These are phyloP conservation scores for Phymanthus crucifer DNA, from an alignment of 92 coral and sea anemone species.

Conservation along the genomic window DNA sequence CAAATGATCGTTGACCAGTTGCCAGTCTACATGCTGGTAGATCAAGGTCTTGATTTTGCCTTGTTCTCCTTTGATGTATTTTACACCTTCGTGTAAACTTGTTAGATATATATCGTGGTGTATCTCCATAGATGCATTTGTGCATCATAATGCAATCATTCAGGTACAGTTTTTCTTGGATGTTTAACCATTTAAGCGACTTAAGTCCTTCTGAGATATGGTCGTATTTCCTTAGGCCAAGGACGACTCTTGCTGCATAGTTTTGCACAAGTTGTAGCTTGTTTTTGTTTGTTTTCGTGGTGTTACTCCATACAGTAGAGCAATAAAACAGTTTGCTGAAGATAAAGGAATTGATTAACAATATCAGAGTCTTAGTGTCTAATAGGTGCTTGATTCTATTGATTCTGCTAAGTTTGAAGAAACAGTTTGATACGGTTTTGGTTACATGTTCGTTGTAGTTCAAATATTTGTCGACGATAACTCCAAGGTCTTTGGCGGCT, in stretches of 20 bases:
- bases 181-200: constrained; percentile 20
- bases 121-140: constrained; percentile 22
- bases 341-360: background rate
- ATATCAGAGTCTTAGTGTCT: background rate
- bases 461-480: too few relatives aligned
- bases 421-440: too few relatives aligned
- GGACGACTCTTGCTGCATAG: constrained; percentile 33
- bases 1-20: constrained; percentile 38
- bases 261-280: constrained; percentile 29
- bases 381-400: too few relatives aligned
- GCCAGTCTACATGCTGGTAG: constrained; percentile 37
- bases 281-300: constrained; percentile 10
- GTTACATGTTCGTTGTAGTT: too few relatives aligned
- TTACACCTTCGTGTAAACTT: constrained; percentile 22
- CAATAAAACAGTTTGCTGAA: background rate
- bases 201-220: constrained; percentile 39
- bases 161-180: constrained; percentile 14
- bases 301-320: constrained; percentile 18
- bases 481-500: too few relatives aligned
- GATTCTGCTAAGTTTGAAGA: too few relatives aligned
- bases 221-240: constrained; percentile 38
- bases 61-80: constrained; percentile 18
- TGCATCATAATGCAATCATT: constrained; percentile 28
- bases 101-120: constrained; percentile 9
- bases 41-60: constrained; percentile 26